Conservation (phyloP, 64 coral and sea anemone species). For the Montipora efflorescens region DNA sequence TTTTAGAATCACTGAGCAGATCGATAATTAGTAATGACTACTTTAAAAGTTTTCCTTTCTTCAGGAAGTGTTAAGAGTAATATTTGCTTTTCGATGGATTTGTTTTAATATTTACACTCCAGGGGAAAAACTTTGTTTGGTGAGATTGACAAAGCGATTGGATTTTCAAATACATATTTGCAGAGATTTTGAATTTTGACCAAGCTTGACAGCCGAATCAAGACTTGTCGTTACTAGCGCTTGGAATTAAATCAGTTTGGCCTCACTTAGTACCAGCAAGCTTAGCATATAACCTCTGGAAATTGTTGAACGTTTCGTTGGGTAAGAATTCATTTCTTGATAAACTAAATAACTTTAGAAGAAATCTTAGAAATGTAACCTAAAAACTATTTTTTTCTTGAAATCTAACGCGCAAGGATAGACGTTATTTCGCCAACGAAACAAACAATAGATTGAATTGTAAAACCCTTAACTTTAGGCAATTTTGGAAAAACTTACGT, state of each 20-base stretch:
- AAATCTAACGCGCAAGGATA: no score
- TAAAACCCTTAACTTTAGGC: no score
- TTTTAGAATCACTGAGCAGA: neutral
- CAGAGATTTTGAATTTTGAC: neutral
- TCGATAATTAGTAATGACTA: neutral
- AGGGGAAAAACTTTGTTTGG: constrained; percentile 8
- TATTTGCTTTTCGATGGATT: neutral
- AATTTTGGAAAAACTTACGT: no score
- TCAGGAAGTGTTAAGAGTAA: neutral
- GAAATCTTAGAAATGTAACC: no score
- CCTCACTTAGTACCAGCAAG: neutral
- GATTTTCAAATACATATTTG: constrained; percentile 34
- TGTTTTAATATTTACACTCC: constrained; percentile 37
- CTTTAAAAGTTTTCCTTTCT: neutral
- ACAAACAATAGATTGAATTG: no score
- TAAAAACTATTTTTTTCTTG: no score
- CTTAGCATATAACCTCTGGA: no score
- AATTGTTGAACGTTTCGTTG: no score
- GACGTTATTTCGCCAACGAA: no score
- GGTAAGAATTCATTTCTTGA: no score
- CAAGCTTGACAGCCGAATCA: constrained; percentile 20
- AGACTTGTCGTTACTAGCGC: neutral
- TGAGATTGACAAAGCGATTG: constrained; percentile 1
- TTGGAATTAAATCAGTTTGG: neutral
- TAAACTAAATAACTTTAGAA: no score